Evolutionary conservation across 1,140 invertebrate species (phyloP), one percentile per base, ranked within the genome.

Genomic region (Drosophila pseudoobscura): DNA sequence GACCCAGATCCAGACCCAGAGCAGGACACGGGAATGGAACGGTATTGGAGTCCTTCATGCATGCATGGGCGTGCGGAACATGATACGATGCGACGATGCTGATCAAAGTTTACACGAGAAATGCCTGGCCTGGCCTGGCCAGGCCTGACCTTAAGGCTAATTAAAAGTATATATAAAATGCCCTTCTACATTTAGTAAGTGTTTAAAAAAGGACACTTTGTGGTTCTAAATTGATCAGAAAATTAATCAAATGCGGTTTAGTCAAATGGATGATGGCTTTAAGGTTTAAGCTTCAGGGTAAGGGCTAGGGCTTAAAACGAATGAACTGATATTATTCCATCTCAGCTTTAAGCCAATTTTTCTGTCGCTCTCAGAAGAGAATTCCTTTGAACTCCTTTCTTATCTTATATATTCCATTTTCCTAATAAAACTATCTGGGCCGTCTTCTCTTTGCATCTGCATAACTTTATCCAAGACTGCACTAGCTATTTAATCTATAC

Each of bases 131-230:
- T 72, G 69, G 54, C 57, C 51, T 62, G 17, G 65, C 35, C 43
- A 11, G 9, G 26, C 8, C 41, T 72, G 69, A 61, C 57, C 51
- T 62, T 73, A 73, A 46, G 58, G 70, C 46, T 73, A 73, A 73
- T 73, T 73, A 62, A 24, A 63, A 71, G 41, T 53, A 44, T 49
- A 54, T 49, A 54, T 45, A 31, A 26, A 31, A 73, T 73, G 70
- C 46, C 58, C 50, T 41, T 35, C 9, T 7, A 29, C 13, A 17
- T 31, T 44, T 57, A 11, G 15, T 29, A 8, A 41, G 41, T 22
- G 50, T 6, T 45, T 46, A 17, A 54, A 45, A 46, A 13, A 54
- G 0, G 22, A 6, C 7, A 15, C 9, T 24, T n/a, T 43, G 15
- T 44, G 31, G 51, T 13, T 39, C 11, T 9, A 13, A 39, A 39